These are phyloP conservation scores for Eucera pruinosa DNA, from an alignment of 2,888 invertebrate species.

Conservation along the genomic window DNA sequence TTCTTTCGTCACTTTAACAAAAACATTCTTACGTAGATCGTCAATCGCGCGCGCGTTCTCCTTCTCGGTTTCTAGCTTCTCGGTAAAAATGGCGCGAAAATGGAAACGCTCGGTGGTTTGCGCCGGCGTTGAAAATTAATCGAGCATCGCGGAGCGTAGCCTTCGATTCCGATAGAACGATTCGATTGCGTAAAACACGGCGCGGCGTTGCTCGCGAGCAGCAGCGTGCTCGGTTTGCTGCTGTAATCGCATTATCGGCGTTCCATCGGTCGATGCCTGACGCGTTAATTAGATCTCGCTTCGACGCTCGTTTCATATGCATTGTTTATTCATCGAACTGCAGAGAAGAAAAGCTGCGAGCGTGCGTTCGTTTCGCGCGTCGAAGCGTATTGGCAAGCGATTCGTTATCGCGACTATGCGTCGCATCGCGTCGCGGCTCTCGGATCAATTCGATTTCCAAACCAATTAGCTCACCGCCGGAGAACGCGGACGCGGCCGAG, in stretches of 20 bases:
- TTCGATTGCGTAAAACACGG: background rate
- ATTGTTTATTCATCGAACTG: background rate
- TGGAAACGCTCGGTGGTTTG: no score
- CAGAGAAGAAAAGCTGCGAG: no score
- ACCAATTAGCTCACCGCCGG: no score
- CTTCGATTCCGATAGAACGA: slow-evolving; percentile 15
- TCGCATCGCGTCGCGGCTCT: no score
- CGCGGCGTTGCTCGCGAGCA: background rate
- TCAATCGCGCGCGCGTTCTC: no score
- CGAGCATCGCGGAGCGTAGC: background rate
- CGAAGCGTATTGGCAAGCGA: background rate
- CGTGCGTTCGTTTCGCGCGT: background rate
- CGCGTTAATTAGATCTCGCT: slow-evolving; percentile 11
- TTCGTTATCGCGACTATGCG: background rate
- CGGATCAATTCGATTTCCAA: no score
- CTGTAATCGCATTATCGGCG: background rate
- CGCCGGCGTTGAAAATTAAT: background rate
- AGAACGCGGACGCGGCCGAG: no score
- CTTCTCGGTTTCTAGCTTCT: no score
- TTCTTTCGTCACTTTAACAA: no score
- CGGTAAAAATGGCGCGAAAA: no score
- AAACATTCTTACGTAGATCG: no score
- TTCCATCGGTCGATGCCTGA: background rate
- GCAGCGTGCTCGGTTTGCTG: background rate
- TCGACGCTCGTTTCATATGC: no score